A percentile compares a stretch with the other conserved stretches of the same genome.
Conservation (phyloP, 2,113 vertebrate genomes). For the Elephas maximus region DNA sequence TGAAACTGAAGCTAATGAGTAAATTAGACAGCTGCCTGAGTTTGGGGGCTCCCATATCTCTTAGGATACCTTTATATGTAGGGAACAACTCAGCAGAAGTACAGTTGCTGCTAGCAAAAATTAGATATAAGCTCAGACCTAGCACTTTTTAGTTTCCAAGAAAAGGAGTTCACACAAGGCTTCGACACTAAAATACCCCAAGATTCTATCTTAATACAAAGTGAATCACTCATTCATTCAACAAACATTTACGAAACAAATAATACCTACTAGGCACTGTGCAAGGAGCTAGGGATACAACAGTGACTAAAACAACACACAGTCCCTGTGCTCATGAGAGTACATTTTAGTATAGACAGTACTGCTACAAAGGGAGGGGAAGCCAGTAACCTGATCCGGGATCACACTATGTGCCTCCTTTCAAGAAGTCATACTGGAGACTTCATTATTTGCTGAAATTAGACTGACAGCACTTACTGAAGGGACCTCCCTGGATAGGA, state of each 20-base stretch:
- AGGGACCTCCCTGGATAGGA: background rate
- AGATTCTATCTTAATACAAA: slow-evolving; percentile 40
- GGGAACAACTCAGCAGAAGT: background rate
- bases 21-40: background rate
- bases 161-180: background rate
- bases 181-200: slow-evolving; percentile 10
- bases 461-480: background rate
- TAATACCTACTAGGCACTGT: slow-evolving; percentile 12
- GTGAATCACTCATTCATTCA: background rate
- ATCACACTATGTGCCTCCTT: background rate
- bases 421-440: slow-evolving; percentile 2
- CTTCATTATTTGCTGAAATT: background rate
- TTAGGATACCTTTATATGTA: background rate
- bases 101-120: slow-evolving; percentile 8
- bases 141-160: slow-evolving; percentile 37
- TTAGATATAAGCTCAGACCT: background rate
- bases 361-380: background rate
- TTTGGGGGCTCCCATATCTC: background rate
- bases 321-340: background rate
- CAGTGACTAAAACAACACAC: background rate
- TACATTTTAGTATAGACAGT: background rate
- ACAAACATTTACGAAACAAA: background rate
- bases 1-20: background rate
- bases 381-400: background rate
- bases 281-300: slow-evolving; percentile 52